Evolutionary conservation across 1,140 invertebrate genomes (phyloP), one percentile per base, ranked within the genome.

Genomic region (Neodiprion fabricii): DNA sequence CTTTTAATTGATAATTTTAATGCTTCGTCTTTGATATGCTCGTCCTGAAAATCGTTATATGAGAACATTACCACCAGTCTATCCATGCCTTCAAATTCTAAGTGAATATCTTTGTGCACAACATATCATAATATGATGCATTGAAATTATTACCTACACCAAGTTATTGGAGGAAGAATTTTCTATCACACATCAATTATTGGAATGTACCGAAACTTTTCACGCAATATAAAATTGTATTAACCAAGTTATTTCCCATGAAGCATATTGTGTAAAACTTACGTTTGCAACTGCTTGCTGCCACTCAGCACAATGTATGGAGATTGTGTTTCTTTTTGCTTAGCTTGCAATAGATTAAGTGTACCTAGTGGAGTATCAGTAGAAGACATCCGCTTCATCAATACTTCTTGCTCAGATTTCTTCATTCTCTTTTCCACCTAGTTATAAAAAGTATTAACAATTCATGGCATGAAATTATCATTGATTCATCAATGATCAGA

Each of bases 321-420:
- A 9, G 97, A 96, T 79, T 98, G 96, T 3, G 98, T 95, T 89
- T 99, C 95, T 84, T 97, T 97, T 85, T 99, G 98, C 83, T 99
- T 99, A 48, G 97, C 95, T 89, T 98, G 95, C 74, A 99, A 88
- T 90, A 99, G 93, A 79, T 95, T 95, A 21, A 99, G 89, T 2
- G 98, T 99, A 79, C 96, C 95, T 17, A 99, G 89, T 8, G 98
- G 98, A 0, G 98, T 99, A 86, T 99, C 98, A 7, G 96, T 98
- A 9, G 97, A 99, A 81, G 96, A 99, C 98, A 99, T 99, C 83
- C 97, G 95, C 85, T 98, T 98, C 96, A 99, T 97, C 76, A 99
- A 86, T 91, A 95, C 94, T 88, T 98, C 96, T 87, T 99, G 97
- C 82, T 98, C 95, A 74, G 93, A 89, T 88, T 99, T 99, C 85